Base-by-base conservation (phyloP, 2,797 vertebrate genomes). In the Centroberyx gerrardi region DNA sequence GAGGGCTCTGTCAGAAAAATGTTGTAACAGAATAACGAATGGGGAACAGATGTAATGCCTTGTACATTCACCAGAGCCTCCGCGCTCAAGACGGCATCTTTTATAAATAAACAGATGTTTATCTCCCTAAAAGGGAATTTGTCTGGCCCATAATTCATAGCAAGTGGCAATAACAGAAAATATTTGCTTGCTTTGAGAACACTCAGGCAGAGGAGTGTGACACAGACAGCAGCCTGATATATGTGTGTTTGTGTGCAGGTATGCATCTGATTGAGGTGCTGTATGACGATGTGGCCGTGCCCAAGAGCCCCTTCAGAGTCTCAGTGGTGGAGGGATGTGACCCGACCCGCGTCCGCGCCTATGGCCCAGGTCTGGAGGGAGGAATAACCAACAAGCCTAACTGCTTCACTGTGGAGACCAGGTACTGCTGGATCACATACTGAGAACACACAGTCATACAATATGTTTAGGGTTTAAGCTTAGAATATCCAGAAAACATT, bases 381-480 rank as follows among this genome's bases (percentile, higher is more conserved):
- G 98, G 98, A 49, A 83, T 98, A 31, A 96, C 97, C 69, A 97
- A 98, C 91, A 97, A 97, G 33, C 78, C 97, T 33, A 99, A 99
- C 89, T 95, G 93, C 88, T 99, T 99, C 94, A 99, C 98, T 0
- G 97, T 99, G 85, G 98, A 99, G 86, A 99, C 98, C 76, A 97
- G 97, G 98, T 99, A 93, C 51, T n/a, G 5, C 36, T 42, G 38
- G 22, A 56, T 70, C 33, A 58, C 36, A 70, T 18, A 4, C 13
- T 46, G 49, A 51, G 18, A 36, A 44, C n/a, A 29, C 18, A 46
- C 28, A 56, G 6, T 56, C 13, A 56, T 3, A 17, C 15, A 8
- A n/a, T 33, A 56, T 54, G 14, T 44, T 44, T 18, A 12, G 18
- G n/a, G 51, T 17, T 53, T 3, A 53, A 3, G 22, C 15, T 53